Evolutionary conservation across 2,797 vertebrate genomes (phyloP).

Genomic region (Coccyzus lansbergi): DNA sequence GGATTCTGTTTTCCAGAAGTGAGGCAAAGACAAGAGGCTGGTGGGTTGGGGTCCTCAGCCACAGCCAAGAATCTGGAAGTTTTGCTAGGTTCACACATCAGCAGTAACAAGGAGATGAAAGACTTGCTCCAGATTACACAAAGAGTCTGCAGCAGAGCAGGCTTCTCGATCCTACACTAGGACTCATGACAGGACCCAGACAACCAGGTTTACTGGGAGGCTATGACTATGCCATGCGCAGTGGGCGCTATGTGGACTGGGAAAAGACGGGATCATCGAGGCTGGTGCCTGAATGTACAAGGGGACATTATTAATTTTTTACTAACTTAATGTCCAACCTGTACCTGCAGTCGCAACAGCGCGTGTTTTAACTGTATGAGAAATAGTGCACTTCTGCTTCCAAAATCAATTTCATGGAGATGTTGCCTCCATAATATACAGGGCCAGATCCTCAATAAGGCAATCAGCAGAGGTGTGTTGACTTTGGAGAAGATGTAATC

Average conservation of each 20-base stretch:
- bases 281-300: not conserved
- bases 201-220: not conserved
- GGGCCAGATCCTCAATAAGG: constrained; percentile 31
- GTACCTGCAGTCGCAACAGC: constrained; percentile 27
- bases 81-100: not conserved
- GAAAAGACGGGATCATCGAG: not conserved
- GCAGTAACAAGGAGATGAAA: not conserved
- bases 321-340: constrained; percentile 17
- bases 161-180: not conserved
- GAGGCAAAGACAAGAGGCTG: not conserved
- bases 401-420: constrained; percentile 54
- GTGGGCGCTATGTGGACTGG: not conserved
- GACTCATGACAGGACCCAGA: not conserved
- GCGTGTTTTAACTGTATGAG: constrained; percentile 43
- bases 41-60: not conserved
- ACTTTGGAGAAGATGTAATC: constrained; percentile 33
- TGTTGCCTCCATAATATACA: constrained; percentile 2
- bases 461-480: constrained; percentile 28
- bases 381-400: constrained; percentile 48
- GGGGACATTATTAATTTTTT: constrained; percentile 29
- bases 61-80: not conserved
- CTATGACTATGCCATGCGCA: not conserved
- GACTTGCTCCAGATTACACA: not conserved
- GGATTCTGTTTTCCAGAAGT: not conserved
- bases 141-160: not conserved